Percentiles rank a stretch among this genome's conserved stretches.
Evolutionary conservation across 2,113 vertebrate species (phyloP).

Genomic region (Potamarius usumacintae): DNA sequence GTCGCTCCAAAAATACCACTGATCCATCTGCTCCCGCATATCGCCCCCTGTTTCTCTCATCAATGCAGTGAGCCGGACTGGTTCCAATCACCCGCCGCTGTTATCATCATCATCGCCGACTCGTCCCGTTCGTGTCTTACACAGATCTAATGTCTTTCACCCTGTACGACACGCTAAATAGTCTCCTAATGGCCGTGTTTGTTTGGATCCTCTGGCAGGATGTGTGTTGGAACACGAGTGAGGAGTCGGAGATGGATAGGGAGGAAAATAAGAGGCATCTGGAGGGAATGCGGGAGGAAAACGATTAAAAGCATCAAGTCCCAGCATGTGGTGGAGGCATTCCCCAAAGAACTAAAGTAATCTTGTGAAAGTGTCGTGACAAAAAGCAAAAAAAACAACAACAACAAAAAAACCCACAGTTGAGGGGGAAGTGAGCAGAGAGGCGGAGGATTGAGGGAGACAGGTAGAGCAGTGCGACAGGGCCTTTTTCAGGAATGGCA

Average conservation of each 20-base stretch:
- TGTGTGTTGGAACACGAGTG: conserved; percentile 7
- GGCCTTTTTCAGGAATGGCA: background rate
- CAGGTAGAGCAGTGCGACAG: background rate
- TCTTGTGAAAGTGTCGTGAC: conserved; percentile 25
- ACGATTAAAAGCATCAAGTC: conserved; percentile 42
- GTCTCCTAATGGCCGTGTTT: conserved; percentile 41
- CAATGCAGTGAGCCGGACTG: conserved; percentile 1
- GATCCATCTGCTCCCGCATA: conserved; percentile 40
- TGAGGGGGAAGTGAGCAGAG: background rate
- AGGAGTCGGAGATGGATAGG: background rate
- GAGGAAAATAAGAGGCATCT: conserved; percentile 22
- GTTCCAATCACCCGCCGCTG: conserved; percentile 23
- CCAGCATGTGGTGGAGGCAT: conserved; percentile 28
- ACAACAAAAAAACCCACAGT: background rate
- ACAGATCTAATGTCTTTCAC: conserved; percentile 32
- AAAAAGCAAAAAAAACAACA: background rate
- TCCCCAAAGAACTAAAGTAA: conserved; percentile 35
- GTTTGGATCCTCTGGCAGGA: conserved; percentile 30
- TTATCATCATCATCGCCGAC: conserved; percentile 11
- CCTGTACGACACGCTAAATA: conserved; percentile 32
- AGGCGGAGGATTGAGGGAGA: background rate
- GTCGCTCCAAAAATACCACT: conserved; percentile 33
- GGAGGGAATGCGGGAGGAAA: conserved; percentile 36
- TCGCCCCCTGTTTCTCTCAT: background rate
- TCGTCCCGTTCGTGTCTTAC: background rate